phyloP scores from a whole-genome alignment of 2,797 vertebrate species.

The Chaunax sp. region DNA sequence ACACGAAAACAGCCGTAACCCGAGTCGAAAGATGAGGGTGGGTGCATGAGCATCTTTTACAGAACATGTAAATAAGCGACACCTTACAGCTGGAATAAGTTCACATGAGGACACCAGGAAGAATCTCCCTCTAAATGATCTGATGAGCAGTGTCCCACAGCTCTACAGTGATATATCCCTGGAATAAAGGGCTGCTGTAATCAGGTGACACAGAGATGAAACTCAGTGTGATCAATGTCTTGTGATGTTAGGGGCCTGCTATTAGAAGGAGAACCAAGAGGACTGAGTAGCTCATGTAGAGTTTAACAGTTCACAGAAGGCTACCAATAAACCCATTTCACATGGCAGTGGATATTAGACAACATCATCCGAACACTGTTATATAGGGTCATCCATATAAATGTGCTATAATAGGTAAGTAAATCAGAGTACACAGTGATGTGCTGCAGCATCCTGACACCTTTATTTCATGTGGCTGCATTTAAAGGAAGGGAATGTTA shows the following conservation, averaged over 20 bases:
- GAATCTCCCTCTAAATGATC: slow-evolving; percentile 14
- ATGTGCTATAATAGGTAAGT: background rate
- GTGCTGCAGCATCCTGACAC: slow-evolving; percentile 11
- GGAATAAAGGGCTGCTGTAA: slow-evolving; percentile 1
- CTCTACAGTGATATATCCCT: background rate
- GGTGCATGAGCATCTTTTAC: background rate
- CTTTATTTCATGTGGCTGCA: background rate
- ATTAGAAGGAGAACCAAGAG: background rate
- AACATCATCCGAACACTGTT: slow-evolving; percentile 6
- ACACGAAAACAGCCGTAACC: too few relatives aligned
- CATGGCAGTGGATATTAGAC: background rate
- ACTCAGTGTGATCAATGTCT: slow-evolving; percentile 7
- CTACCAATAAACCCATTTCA: slow-evolving; percentile 17
- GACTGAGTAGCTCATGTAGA: slow-evolving; percentile 6
- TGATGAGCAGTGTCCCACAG: background rate
- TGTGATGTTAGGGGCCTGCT: slow-evolving; percentile 45
- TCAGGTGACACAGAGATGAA: slow-evolving; percentile 28
- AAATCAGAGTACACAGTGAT: background rate
- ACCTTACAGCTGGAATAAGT: slow-evolving; percentile 13
- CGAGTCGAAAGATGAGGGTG: too few relatives aligned
- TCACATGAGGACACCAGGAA: slow-evolving; percentile 35
- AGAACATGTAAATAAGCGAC: background rate
- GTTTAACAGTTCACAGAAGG: slow-evolving; percentile 34
- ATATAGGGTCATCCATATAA: background rate
- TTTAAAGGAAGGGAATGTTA: background rate